These are phyloP conservation scores for Chorisops tibialis DNA, from an alignment of 2,888 invertebrate species.

Conservation along the genomic window DNA sequence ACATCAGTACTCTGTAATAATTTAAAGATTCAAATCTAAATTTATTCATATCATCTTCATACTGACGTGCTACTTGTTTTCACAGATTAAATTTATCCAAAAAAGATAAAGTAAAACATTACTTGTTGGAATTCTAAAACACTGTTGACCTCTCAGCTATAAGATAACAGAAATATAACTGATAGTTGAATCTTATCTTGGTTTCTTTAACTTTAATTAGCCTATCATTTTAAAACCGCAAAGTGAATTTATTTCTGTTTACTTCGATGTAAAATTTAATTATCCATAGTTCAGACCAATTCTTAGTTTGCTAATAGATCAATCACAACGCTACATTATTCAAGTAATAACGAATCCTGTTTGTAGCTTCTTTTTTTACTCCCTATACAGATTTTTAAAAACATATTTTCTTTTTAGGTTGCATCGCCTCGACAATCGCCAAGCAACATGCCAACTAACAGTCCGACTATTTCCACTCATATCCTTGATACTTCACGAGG, in stretches of 20 bases:
- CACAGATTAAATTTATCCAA: no score
- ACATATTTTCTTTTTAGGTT: neutral
- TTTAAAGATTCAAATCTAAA: no score
- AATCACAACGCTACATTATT: constrained; percentile 6
- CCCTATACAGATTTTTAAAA: neutral
- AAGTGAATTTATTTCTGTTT: neutral
- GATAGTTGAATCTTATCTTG: neutral
- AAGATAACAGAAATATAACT: no score
- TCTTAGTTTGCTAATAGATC: constrained; percentile 2
- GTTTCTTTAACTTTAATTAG: neutral
- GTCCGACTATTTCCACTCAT: constrained; percentile 68
- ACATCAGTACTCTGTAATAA: no score
- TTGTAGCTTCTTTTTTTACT: neutral
- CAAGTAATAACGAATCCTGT: constrained; percentile 5
- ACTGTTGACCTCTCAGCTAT: no score
- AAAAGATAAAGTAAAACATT: no score
- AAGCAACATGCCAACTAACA: constrained; percentile 35
- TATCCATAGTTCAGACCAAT: neutral
- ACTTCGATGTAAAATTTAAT: neutral
- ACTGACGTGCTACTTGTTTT: no score
- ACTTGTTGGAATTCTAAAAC: no score
- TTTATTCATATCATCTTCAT: no score
- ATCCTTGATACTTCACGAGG: constrained; percentile 72
- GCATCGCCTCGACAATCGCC: constrained; percentile 5
- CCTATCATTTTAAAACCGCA: constrained; percentile 9